Percentiles rank a stretch among this genome's conserved stretches.
These are phyloP conservation scores for Megalurothrips usitatus DNA, from an alignment of 2,888 invertebrate species.

Conservation along the genomic window DNA sequence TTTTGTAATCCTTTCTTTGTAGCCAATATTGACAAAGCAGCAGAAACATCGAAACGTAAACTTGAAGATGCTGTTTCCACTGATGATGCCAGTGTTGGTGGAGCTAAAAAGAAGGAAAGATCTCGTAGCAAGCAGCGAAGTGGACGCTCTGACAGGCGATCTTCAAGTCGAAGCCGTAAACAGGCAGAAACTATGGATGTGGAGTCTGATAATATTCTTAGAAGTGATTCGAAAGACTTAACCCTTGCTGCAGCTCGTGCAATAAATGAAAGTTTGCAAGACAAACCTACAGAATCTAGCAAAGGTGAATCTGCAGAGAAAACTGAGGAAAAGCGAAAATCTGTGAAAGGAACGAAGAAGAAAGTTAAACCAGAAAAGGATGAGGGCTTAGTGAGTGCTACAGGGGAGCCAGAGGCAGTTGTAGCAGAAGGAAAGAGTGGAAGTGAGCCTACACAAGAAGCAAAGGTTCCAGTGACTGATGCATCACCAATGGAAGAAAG, in stretches of 20 bases:
- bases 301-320: conserved; percentile 42
- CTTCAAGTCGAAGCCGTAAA: conserved; percentile 29
- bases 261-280: conserved; percentile 9
- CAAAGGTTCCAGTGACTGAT: conserved; percentile 34
- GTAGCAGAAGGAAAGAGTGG: conserved; percentile 35
- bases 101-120: conserved; percentile 45
- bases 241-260: background rate
- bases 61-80: conserved; percentile 70
- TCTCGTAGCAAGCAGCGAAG: conserved; percentile 4
- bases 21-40: conserved; percentile 34
- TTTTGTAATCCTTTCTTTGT: background rate
- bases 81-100: conserved; percentile 52
- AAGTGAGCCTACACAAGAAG: conserved; percentile 38
- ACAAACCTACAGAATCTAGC: conserved; percentile 30
- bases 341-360: conserved; percentile 39
- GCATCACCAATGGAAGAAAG: conserved; percentile 36
- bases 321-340: conserved; percentile 35
- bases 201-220: conserved; percentile 27
- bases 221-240: conserved; percentile 10
- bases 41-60: conserved; percentile 64
- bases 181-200: conserved; percentile 32
- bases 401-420: conserved; percentile 36
- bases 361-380: conserved; percentile 44
- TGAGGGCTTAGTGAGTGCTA: conserved; percentile 44
- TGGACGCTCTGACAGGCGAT: background rate